Percentiles rank a stretch among this genome's conserved stretches.
Conservation (phyloP, 2,797 vertebrate species). For the Aplochiton taeniatus region DNA sequence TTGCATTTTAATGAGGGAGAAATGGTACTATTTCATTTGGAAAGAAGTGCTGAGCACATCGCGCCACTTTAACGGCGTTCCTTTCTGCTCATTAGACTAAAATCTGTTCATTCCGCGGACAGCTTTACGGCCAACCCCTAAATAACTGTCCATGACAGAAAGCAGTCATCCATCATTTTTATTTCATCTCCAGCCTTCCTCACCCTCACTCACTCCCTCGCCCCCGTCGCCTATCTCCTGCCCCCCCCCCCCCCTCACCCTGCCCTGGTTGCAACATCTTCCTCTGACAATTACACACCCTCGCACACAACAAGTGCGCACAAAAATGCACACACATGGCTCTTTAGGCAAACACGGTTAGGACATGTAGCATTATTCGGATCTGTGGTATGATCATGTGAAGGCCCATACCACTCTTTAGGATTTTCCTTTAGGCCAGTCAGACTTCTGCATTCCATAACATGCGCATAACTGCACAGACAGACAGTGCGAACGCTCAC, state of each 20-base stretch:
- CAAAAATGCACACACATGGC: conserved; percentile 2
- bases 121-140: conserved; percentile 81
- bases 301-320: background rate
- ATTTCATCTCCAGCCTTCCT: conserved; percentile 69
- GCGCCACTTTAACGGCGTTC: conserved; percentile 79
- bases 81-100: conserved; percentile 85
- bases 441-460: no score
- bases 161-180: conserved; percentile 83
- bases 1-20: conserved; percentile 81
- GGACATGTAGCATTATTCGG: no score
- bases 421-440: no score
- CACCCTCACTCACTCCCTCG: conserved; percentile 40
- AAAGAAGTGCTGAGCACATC: conserved; percentile 83
- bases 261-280: conserved; percentile 52
- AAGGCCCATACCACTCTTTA: no score
- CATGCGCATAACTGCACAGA: no score
- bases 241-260: conserved; percentile 21
- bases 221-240: conserved; percentile 2
- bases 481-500: no score
- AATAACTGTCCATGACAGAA: conserved; percentile 82
- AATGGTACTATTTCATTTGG: conserved; percentile 83
- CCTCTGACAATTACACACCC: conserved; percentile 49
- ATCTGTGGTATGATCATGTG: no score
- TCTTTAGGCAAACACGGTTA: background rate
- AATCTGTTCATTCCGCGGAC: conserved; percentile 83